Evolutionary conservation across 2,797 vertebrate species (phyloP).

Genomic region (Glyptemys insculpta): DNA sequence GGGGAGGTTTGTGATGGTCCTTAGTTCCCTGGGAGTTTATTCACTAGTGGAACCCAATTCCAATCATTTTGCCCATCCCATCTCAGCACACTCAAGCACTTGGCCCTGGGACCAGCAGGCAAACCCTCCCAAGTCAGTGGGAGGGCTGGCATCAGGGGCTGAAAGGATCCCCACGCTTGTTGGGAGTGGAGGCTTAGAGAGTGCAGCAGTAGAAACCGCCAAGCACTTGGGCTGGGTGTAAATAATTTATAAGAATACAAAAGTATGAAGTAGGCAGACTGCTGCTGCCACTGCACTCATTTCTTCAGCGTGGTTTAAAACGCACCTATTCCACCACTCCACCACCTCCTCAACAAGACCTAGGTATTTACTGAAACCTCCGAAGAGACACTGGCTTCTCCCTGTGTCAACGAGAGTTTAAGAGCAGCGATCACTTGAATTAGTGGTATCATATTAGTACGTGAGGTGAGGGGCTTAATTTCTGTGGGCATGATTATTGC

Average conservation of each 20-base stretch:
- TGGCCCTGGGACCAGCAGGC: neutral
- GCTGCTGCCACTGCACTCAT: neutral
- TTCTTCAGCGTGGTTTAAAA: neutral
- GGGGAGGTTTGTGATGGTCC: neutral
- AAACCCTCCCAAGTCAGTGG: neutral
- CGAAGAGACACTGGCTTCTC: neutral
- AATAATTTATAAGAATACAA: neutral
- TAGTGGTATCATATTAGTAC: neutral
- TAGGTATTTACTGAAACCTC: neutral
- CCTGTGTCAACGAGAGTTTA: neutral
- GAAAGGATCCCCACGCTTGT: neutral
- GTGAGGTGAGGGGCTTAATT: neutral
- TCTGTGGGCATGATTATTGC: neutral
- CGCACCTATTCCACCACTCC: neutral
- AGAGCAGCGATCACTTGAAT: neutral
- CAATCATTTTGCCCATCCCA: neutral
- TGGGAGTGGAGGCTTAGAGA: too few species aligned
- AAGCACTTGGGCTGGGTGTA: too few species aligned
- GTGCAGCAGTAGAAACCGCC: too few species aligned
- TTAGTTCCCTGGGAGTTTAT: neutral
- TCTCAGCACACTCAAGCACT: neutral
- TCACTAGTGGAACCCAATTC: neutral
- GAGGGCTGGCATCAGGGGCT: neutral
- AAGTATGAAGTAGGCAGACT: neutral
- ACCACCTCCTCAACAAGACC: too few species aligned